Base-by-base conservation (phyloP, 2,113 vertebrate species). In the Menidia beryllina region DNA sequence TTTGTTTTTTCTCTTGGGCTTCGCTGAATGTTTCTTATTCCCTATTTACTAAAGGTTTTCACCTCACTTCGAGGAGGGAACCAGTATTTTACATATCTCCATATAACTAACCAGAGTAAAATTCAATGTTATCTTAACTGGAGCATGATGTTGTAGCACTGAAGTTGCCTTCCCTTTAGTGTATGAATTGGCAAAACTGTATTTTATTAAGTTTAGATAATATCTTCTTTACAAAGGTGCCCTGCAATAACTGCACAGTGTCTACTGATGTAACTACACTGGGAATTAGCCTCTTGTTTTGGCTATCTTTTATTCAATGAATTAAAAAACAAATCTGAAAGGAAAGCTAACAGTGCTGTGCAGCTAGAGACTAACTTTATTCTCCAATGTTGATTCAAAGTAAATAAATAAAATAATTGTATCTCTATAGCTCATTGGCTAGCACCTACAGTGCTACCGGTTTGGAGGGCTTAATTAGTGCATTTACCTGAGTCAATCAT, bases 381-480 rank as follows among this genome's bases (percentile, higher is more conserved):
- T 54, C 26, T 51, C 3, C 50, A 25, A 19, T 68, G 57, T 72
- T 21, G 38, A 12, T 66, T 67, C 73, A 72, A 60, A 77, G 61
- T 67, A 77, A 72, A 87, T 82, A 66, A 73, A 69, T 68, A 82
- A 38, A 79, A 65, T 72, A n/a, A n/a, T 72, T 64, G 58, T 55
- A 71, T 74, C 69, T 69, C 38, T 50, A 70, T 63, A 73, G 69
- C 74, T 77, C 72, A 81, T 87, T 81, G 82, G 66, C 51, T 50
- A 62, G 24, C 50, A 66, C 73, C 69, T 63, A 36, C 36, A 55
- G 54, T 49, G 63, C 21, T 56, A 20, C n/a, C 15, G 21, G 51
- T 59, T 75, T 66, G 69, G 74, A 53, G 69, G 79, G 88, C 77
- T 87, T 89, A 91, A 77, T 86, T 69, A 81, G 82, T 79, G 77